Base-by-base conservation (phyloP, 1,140 invertebrate species). In the Kradibia gibbosae region DNA sequence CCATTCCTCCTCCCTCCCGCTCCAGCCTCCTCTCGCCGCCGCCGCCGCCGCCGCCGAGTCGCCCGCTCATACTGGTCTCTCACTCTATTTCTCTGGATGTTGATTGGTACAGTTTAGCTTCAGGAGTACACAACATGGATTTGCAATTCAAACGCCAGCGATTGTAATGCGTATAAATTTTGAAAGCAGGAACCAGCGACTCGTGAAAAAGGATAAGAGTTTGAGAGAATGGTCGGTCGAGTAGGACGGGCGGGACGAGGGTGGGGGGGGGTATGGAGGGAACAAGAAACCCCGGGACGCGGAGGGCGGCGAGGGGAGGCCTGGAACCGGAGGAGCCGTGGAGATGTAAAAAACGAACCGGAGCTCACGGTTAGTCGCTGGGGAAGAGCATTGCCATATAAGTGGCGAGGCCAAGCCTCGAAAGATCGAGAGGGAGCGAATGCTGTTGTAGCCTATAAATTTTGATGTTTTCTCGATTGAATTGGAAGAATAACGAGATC, bases 111-210 rank as follows among this genome's bases (percentile, higher is more conserved):
- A 65, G 73, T 86, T 85, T 81, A 84, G 84, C 82, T 60, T 65
- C 55, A n/a, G n/a, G 70, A 42, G 85, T 83, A 84, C 85, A 87
- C 88, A 84, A 88, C 84, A 84, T 83, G 83, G 86, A 90, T 90
- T 90, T 88, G 88, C 88, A 89, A 90, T 90, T 88, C 88, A 89
- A 91, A 88, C 85, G 84, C 87, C 84, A 82, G 75, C 67, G 83
- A 73, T 81, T 87, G 85, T 88, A 88, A 88, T 86, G 85, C 84
- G 84, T 86, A 87, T 90, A 90, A 88, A 88, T 88, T 84, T 83
- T 60, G 80, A 70, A 81, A 76, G 80, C 80, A 76, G 80, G 73
- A 81, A 76, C 57, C 45, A 65, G 60, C 71, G 80, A 76, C 74
- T 80, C 17, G 78, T 31, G 36, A 45, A 65, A 2, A 53, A 80